Evolutionary conservation across 2,113 vertebrate genomes (phyloP).

Genomic region (Pachypanchax playfairii): DNA sequence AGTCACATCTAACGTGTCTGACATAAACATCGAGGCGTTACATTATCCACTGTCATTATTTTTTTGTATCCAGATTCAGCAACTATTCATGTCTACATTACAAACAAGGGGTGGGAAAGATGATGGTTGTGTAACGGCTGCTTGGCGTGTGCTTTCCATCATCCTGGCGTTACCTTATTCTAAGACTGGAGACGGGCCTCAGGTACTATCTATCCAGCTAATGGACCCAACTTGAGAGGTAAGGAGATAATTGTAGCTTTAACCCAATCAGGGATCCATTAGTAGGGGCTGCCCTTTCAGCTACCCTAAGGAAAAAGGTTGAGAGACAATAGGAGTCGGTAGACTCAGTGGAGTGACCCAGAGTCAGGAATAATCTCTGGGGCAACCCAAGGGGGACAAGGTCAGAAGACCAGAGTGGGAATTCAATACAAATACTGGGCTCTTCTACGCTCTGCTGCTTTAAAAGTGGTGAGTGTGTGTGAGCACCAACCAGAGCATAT

Average conservation of each 20-base stretch:
- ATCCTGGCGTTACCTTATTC: slow-evolving; percentile 58
- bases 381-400: slow-evolving; percentile 26
- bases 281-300: slow-evolving; percentile 56
- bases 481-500: slow-evolving; percentile 20
- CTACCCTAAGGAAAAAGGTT: slow-evolving; percentile 34
- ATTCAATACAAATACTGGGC: slow-evolving; percentile 24
- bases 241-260: slow-evolving; percentile 71
- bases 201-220: slow-evolving; percentile 66
- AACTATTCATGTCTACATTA: slow-evolving; percentile 28
- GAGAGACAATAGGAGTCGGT: slow-evolving; percentile 43
- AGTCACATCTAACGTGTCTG: slow-evolving; percentile 25
- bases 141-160: slow-evolving; percentile 44
- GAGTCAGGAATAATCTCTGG: slow-evolving; percentile 34
- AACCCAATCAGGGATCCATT: slow-evolving; percentile 74
- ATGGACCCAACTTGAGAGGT: slow-evolving; percentile 67
- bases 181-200: slow-evolving; percentile 42
- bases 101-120: slow-evolving; percentile 3
- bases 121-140: slow-evolving; percentile 49
- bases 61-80: slow-evolving; percentile 25
- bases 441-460: slow-evolving; percentile 32
- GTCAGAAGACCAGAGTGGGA: slow-evolving; percentile 29
- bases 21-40: slow-evolving; percentile 1
- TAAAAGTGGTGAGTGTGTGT: slow-evolving; percentile 33
- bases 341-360: slow-evolving; percentile 36
- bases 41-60: slow-evolving; percentile 32